phyloP scores from a whole-genome alignment of 1,140 invertebrate species.

The Camponotus pennsylvanicus region DNA sequence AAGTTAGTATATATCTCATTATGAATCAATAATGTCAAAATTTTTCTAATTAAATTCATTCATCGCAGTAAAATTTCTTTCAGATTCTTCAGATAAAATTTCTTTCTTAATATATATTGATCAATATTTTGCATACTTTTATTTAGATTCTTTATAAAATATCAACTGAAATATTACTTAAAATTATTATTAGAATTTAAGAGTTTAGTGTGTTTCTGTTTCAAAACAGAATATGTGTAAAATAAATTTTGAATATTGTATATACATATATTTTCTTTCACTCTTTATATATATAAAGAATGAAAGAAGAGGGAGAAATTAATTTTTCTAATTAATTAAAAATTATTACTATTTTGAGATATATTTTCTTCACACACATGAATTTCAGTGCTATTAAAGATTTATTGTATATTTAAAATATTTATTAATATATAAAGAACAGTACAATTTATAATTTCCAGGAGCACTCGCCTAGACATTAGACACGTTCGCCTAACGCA shows the following conservation, averaged over 20 bases:
- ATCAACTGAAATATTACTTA: not conserved
- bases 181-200: not conserved
- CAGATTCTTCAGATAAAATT: not conserved
- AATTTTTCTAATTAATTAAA: conserved; percentile 8
- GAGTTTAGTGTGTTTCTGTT: not conserved
- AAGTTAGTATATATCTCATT: not conserved
- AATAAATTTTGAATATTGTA: too few species aligned
- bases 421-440: conserved; percentile 31
- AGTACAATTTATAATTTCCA: conserved; percentile 61
- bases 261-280: too few species aligned
- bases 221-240: not conserved
- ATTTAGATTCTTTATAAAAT: not conserved
- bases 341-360: not conserved
- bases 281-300: not conserved
- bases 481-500: conserved; percentile 69
- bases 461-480: conserved; percentile 67
- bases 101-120: not conserved
- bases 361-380: not conserved
- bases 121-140: not conserved
- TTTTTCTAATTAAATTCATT: not conserved
- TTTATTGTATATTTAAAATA: conserved; percentile 13
- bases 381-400: not conserved
- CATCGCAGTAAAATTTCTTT: too few species aligned
- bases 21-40: not conserved
- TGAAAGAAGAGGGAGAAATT: not conserved